Percentiles rank a stretch among this genome's conserved stretches.
phyloP scores from a whole-genome alignment of 2,888 invertebrate genomes.

The Eledone cirrhosa region DNA sequence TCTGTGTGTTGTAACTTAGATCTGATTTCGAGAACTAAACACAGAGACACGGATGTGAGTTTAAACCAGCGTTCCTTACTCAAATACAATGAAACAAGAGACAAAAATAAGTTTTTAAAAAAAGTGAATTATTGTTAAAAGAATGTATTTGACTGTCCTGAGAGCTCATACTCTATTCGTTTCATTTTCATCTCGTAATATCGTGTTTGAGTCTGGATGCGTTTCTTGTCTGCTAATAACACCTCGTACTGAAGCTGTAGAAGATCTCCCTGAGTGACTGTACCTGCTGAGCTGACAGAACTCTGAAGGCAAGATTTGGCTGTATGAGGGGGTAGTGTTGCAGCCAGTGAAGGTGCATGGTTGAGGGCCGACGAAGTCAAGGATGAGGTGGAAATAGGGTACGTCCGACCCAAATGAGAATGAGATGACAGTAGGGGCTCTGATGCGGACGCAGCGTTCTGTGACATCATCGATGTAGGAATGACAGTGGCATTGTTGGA shows the following conservation, averaged over 20 bases:
- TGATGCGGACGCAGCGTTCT: neutral
- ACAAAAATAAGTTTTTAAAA: neutral
- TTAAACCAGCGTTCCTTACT: too few species aligned
- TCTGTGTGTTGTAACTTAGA: too few species aligned
- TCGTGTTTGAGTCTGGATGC: neutral
- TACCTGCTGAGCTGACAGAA: neutral
- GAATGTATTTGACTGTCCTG: slow-evolving; percentile 9
- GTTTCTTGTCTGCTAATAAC: slow-evolving; percentile 14
- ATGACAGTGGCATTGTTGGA: neutral
- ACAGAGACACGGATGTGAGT: too few species aligned
- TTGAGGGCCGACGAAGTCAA: neutral
- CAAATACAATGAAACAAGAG: neutral
- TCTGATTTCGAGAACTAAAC: too few species aligned
- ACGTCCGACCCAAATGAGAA: neutral
- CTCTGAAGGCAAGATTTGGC: neutral
- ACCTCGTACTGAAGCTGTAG: slow-evolving; percentile 14
- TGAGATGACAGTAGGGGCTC: neutral
- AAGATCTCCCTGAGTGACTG: neutral
- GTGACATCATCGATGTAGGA: neutral
- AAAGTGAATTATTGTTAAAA: neutral
- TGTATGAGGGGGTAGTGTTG: neutral
- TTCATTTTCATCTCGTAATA: slow-evolving; percentile 22
- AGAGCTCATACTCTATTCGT: neutral
- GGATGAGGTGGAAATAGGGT: neutral
- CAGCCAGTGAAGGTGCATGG: neutral